Evolutionary conservation across 1,140 invertebrate genomes (phyloP).

Genomic region (Diabrotica virgifera): DNA sequence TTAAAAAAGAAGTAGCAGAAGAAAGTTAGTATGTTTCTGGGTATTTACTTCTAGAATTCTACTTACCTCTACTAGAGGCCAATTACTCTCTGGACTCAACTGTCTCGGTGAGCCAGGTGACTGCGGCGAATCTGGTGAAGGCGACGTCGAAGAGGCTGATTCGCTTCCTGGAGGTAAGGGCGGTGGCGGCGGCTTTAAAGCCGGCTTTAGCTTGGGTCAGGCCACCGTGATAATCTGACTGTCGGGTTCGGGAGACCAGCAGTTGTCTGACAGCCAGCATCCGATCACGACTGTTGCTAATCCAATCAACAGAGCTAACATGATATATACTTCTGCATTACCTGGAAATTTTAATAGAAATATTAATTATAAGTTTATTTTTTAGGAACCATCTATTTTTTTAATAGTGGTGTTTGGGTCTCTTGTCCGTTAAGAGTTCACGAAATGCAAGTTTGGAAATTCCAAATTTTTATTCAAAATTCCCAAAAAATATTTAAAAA

Average conservation of each 20-base stretch:
- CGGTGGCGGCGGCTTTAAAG: conserved; percentile 23
- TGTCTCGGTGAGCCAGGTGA: conserved; percentile 12
- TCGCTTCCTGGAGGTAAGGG: conserved; percentile 30
- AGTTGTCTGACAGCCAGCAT: conserved; percentile 73
- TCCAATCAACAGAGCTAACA: conserved; percentile 66
- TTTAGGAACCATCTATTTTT: too few species aligned
- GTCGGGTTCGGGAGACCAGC: conserved; percentile 70
- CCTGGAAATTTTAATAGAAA: conserved; percentile 48
- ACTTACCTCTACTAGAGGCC: conserved; percentile 43
- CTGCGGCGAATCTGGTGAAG: conserved; percentile 21
- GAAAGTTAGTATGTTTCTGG: too few species aligned
- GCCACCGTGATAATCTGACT: conserved; percentile 58
- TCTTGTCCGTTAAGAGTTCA: too few species aligned
- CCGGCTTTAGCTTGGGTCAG: conserved; percentile 60
- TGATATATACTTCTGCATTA: conserved; percentile 70
- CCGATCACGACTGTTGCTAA: conserved; percentile 68
- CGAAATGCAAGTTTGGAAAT: too few species aligned
- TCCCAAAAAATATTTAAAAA: too few species aligned
- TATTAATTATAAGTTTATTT: too few species aligned
- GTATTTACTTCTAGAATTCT: too few species aligned
- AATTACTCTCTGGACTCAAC: conserved; percentile 45
- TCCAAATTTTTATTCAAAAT: too few species aligned
- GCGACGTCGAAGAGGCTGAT: conserved; percentile 25
- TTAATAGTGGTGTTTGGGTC: too few species aligned
- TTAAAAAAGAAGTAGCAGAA: too few species aligned